phyloP scores from a whole-genome alignment of 2,888 invertebrate species.

The Eumerus sabulonum region DNA sequence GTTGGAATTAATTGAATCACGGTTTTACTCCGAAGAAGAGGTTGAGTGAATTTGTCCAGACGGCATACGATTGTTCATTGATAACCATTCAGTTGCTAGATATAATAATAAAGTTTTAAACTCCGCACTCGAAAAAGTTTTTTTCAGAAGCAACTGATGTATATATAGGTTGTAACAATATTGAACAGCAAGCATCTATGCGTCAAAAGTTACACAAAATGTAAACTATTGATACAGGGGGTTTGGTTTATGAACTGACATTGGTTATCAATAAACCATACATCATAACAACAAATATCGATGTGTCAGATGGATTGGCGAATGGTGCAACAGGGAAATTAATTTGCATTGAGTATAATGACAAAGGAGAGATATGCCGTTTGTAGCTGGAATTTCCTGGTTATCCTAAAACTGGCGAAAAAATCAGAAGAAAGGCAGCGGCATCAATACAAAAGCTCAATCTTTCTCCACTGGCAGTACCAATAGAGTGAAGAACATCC shows the following conservation, averaged over 20 bases:
- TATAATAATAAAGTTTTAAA: slow-evolving; percentile 46
- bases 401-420: slow-evolving; percentile 1
- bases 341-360: neutral
- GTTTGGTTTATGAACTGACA: slow-evolving; percentile 70
- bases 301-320: slow-evolving; percentile 72
- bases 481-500: slow-evolving; percentile 7
- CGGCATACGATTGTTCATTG: slow-evolving; percentile 68
- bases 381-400: slow-evolving; percentile 6
- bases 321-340: slow-evolving; percentile 69
- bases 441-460: too few relatives aligned
- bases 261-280: slow-evolving; percentile 58
- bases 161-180: slow-evolving; percentile 14
- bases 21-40: slow-evolving; percentile 68
- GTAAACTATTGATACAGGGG: slow-evolving; percentile 70
- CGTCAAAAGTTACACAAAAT: slow-evolving; percentile 61
- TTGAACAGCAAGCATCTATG: slow-evolving; percentile 21
- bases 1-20: slow-evolving; percentile 64
- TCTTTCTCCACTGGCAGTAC: slow-evolving; percentile 1
- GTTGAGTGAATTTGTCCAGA: slow-evolving; percentile 67
- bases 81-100: slow-evolving; percentile 37
- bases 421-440: too few relatives aligned
- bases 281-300: slow-evolving; percentile 73
- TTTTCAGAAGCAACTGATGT: slow-evolving; percentile 43
- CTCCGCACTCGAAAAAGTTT: slow-evolving; percentile 22
- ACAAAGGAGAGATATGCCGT: slow-evolving; percentile 6